Percentiles rank a stretch among this genome's conserved stretches.
Evolutionary conservation across 2,797 vertebrate genomes (phyloP).

Genomic region (Pangasius djambal): DNA sequence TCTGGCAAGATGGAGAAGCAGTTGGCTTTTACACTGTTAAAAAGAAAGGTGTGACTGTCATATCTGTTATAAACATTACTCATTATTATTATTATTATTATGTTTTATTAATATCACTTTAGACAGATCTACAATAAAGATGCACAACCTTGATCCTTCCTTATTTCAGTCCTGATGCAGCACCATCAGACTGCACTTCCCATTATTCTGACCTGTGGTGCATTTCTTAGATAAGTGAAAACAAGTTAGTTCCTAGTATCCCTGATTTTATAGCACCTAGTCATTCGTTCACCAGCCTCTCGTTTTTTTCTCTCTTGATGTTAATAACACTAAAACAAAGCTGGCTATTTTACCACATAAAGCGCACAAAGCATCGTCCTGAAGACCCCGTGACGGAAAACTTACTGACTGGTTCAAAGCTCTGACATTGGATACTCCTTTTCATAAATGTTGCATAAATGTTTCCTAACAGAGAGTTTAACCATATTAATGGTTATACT

Average conservation of each 20-base stretch:
- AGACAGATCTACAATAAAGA: not conserved
- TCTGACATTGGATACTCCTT: not conserved
- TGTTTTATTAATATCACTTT: not conserved
- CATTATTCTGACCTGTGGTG: not conserved
- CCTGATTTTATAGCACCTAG: not conserved
- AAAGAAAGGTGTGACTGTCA: constrained; percentile 78
- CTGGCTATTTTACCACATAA: not conserved
- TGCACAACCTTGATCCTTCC: not conserved
- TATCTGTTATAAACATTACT: not conserved
- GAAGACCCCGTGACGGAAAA: not conserved
- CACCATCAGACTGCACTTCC: not conserved
- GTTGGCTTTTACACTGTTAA: constrained; percentile 91
- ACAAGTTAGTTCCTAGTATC: not conserved
- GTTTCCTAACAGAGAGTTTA: not conserved
- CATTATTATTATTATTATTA: no score
- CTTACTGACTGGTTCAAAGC: not conserved
- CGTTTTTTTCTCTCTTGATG: not conserved
- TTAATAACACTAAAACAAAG: not conserved
- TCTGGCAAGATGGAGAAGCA: constrained; percentile 84
- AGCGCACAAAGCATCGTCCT: not conserved
- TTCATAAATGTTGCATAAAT: not conserved
- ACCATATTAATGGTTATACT: not conserved
- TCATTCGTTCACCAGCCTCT: not conserved
- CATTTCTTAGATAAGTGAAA: not conserved
- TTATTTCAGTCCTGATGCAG: not conserved